These are phyloP conservation scores for Zaprionus tsacasi DNA, from an alignment of 1,140 invertebrate genomes.

Conservation along the genomic window DNA sequence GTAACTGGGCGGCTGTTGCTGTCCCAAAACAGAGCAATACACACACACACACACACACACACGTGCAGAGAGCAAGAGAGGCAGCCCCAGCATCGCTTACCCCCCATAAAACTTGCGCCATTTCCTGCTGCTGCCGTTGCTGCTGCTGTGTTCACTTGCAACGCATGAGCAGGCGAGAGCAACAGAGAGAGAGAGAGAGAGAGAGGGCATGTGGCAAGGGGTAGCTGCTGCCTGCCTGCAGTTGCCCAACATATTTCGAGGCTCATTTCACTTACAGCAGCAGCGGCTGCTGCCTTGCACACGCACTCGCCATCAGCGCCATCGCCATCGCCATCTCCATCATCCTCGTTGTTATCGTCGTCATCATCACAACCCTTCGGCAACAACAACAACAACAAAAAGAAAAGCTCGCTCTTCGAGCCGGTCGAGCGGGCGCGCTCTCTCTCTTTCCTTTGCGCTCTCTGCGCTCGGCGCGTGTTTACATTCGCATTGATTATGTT, in stretches of 20 bases:
- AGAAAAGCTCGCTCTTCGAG: slow-evolving; percentile 55
- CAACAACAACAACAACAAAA: slow-evolving; percentile 6
- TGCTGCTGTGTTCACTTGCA: slow-evolving; percentile 43
- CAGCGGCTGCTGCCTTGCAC: no score
- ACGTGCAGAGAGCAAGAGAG: slow-evolving; percentile 1
- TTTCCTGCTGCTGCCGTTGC: slow-evolving; percentile 49
- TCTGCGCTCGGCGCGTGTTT: slow-evolving; percentile 60
- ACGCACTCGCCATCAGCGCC: slow-evolving; percentile 36
- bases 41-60: slow-evolving; percentile 27
- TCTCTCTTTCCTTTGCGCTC: slow-evolving; percentile 24
- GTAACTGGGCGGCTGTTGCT: slow-evolving; percentile 69
- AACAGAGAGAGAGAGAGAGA: background rate
- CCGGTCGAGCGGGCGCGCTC: slow-evolving; percentile 14
- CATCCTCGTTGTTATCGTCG: no score
- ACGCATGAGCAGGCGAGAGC: slow-evolving; percentile 25
- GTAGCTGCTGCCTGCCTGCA: slow-evolving; percentile 43
- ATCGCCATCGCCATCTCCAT: background rate
- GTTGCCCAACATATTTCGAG: slow-evolving; percentile 61
- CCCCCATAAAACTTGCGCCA: slow-evolving; percentile 63
- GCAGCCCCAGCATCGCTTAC: slow-evolving; percentile 32
- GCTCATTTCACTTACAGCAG: slow-evolving; percentile 70
- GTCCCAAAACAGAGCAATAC: slow-evolving; percentile 64
- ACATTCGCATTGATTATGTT: slow-evolving; percentile 82
- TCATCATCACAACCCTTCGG: slow-evolving; percentile 59
- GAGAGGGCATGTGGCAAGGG: background rate